Conservation (phyloP, 2,113 vertebrate genomes). For the Aythya baeri region DNA sequence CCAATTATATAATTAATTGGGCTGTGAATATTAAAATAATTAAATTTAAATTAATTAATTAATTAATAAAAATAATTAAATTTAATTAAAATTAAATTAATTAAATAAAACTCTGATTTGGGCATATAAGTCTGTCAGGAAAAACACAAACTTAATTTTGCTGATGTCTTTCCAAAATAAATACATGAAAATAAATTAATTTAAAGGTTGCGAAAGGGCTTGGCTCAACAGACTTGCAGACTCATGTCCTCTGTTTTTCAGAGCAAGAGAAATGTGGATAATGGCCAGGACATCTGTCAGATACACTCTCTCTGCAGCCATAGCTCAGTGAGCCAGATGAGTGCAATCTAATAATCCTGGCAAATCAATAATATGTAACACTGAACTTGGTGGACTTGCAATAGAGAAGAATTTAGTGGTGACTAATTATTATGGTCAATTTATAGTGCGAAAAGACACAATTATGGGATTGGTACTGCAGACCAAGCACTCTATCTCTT, state of each 20-base stretch:
- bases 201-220: conserved; percentile 25
- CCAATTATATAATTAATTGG: background rate
- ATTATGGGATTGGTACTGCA: background rate
- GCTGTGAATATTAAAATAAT: background rate
- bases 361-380: conserved; percentile 16
- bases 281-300: conserved; percentile 58
- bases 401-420: background rate
- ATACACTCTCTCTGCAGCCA: conserved; percentile 21
- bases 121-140: background rate
- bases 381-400: background rate
- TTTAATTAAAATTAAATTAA: too few species aligned
- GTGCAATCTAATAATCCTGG: conserved; percentile 48
- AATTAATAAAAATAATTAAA: background rate
- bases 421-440: background rate
- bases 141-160: background rate
- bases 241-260: conserved; percentile 57
- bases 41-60: background rate
- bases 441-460: background rate
- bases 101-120: background rate
- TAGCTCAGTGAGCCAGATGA: background rate
- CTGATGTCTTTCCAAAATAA: background rate
- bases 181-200: conserved; percentile 25
- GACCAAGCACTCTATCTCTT: background rate
- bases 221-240: conserved; percentile 4
- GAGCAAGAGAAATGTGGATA: conserved; percentile 38